Conservation (phyloP, 2,113 vertebrate genomes). For the Chelonoidis abingdonii region DNA sequence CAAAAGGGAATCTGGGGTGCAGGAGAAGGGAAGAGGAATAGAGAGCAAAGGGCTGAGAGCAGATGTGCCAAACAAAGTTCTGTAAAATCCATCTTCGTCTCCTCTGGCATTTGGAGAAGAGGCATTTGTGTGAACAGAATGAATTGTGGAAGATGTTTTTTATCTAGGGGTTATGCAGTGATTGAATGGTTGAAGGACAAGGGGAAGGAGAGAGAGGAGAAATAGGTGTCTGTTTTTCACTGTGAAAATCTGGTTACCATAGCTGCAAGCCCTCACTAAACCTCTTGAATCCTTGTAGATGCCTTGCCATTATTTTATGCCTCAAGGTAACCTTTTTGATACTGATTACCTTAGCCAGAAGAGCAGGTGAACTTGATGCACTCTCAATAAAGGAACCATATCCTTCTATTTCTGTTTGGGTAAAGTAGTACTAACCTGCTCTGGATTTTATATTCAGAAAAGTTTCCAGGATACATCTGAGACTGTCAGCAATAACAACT, state of each 20-base stretch:
- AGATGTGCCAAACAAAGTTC: background rate
- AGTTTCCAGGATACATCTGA: background rate
- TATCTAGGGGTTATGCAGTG: background rate
- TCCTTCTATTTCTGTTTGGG: background rate
- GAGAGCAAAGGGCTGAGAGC: background rate
- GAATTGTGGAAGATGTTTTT: too few species aligned
- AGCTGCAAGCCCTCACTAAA: background rate
- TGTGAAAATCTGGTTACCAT: background rate
- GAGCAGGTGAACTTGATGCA: background rate
- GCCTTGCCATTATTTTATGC: background rate
- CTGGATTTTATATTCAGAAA: background rate
- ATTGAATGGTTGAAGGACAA: background rate
- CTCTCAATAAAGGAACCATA: background rate
- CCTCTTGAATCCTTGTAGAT: background rate
- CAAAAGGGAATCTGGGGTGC: background rate
- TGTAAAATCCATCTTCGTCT: background rate
- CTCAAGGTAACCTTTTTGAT: background rate
- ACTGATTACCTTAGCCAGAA: background rate
- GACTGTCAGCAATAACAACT: background rate
- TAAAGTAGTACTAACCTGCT: background rate
- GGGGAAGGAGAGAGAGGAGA: background rate
- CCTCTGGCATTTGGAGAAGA: background rate
- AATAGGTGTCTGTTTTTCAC: background rate
- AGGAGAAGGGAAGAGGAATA: background rate
- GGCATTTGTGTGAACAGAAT: background rate